Percentiles rank a stretch among this genome's conserved stretches.
Conservation (phyloP, 2,797 vertebrate species). For the Peromyscus nudipes region DNA sequence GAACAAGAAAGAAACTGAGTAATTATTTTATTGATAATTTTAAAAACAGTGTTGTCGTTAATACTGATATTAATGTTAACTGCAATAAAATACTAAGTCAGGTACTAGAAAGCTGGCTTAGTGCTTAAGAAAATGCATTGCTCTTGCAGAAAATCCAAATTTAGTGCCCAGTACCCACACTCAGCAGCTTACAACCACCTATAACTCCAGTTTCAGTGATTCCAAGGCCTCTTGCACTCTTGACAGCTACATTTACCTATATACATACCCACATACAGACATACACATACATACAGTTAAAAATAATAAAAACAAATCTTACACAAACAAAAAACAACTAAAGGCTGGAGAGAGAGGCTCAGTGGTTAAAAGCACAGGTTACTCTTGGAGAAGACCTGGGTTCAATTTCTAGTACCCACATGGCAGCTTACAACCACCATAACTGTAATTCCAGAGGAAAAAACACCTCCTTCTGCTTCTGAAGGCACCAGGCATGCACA, state of each 20-base stretch:
- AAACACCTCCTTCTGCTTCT: no score
- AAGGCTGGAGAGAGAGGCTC: neutral
- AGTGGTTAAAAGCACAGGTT: neutral
- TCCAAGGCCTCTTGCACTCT: neutral
- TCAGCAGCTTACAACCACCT: neutral
- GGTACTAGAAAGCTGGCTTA: neutral
- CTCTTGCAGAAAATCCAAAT: neutral
- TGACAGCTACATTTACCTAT: neutral
- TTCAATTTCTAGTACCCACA: no score
- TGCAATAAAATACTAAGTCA: constrained; percentile 41
- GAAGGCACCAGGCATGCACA: neutral
- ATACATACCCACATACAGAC: neutral
- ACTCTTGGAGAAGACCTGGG: neutral
- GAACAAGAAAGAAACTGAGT: neutral
- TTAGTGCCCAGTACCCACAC: neutral
- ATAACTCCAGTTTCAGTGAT: neutral
- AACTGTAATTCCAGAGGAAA: no score
- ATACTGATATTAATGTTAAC: neutral
- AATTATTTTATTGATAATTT: constrained; percentile 14
- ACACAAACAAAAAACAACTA: neutral
- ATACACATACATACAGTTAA: neutral
- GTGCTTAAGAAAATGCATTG: neutral
- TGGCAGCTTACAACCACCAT: no score
- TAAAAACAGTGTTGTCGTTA: constrained; percentile 9
- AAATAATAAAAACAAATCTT: neutral